phyloP scores from a whole-genome alignment of 2,113 vertebrate genomes.

The Silurus meridionalis region DNA sequence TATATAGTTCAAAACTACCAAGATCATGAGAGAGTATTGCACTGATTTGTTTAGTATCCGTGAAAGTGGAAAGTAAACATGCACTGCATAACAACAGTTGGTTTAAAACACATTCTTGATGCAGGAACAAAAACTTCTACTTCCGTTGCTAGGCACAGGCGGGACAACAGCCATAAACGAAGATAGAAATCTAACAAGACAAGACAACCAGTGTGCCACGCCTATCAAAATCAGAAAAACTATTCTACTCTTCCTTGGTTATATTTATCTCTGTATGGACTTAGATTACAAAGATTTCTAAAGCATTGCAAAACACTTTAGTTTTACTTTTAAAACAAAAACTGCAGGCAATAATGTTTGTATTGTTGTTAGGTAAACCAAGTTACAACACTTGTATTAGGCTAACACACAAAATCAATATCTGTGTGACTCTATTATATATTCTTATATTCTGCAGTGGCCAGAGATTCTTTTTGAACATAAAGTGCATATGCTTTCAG shows the following conservation, averaged over 20 bases:
- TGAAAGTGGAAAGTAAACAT: neutral
- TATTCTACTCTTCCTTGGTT: too few species aligned
- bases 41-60: neutral
- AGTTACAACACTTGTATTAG: neutral
- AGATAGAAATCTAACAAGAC: neutral
- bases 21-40: neutral
- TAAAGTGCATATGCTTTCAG: neutral
- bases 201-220: neutral
- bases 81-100: neutral
- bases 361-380: neutral
- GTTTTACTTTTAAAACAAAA: neutral
- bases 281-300: neutral
- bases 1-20: neutral
- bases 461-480: neutral
- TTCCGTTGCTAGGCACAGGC: conserved; percentile 23
- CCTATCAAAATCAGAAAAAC: neutral
- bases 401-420: neutral
- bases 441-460: neutral
- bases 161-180: conserved; percentile 1
- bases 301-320: conserved; percentile 2
- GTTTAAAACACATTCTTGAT: neutral
- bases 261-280: neutral
- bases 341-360: neutral
- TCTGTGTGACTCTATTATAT: neutral
- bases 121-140: conserved; percentile 1